Evolutionary conservation across 2,888 invertebrate species (phyloP).

Genomic region (Aricia artaxerxes): DNA sequence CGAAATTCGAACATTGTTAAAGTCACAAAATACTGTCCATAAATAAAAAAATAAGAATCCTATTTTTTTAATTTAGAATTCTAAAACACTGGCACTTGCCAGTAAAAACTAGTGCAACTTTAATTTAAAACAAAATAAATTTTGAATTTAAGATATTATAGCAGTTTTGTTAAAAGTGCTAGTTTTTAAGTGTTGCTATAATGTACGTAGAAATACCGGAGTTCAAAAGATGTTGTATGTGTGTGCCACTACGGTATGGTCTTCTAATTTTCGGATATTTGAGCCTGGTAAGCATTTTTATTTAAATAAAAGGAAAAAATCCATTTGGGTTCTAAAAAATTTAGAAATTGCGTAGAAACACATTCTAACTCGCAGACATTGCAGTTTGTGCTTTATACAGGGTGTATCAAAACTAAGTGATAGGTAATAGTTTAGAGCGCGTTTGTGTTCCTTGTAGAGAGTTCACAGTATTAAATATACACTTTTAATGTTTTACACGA

Average conservation of each 20-base stretch:
- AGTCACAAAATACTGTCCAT: not conserved
- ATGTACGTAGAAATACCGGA: constrained; percentile 31
- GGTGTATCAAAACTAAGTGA: no score
- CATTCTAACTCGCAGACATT: no score
- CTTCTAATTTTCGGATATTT: constrained; percentile 43
- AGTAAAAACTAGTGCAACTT: not conserved
- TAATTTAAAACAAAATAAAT: not conserved
- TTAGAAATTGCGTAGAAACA: not conserved
- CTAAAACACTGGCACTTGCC: not conserved
- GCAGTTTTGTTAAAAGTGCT: no score
- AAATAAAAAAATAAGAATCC: not conserved
- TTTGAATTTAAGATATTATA: no score
- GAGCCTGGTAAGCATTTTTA: constrained; percentile 43
- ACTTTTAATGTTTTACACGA: no score
- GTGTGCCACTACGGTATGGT: constrained; percentile 40
- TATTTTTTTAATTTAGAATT: not conserved
- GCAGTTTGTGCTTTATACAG: no score
- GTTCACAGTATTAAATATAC: no score
- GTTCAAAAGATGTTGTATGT: constrained; percentile 39
- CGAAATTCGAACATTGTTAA: not conserved
- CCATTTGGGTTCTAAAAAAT: not conserved
- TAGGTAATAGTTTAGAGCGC: no score
- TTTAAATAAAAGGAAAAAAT: not conserved
- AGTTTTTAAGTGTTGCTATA: not conserved
- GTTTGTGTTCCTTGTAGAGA: no score